Conservation (phyloP, 2,113 vertebrate genomes). For the Rhegmatorhina hoffmannsi region DNA sequence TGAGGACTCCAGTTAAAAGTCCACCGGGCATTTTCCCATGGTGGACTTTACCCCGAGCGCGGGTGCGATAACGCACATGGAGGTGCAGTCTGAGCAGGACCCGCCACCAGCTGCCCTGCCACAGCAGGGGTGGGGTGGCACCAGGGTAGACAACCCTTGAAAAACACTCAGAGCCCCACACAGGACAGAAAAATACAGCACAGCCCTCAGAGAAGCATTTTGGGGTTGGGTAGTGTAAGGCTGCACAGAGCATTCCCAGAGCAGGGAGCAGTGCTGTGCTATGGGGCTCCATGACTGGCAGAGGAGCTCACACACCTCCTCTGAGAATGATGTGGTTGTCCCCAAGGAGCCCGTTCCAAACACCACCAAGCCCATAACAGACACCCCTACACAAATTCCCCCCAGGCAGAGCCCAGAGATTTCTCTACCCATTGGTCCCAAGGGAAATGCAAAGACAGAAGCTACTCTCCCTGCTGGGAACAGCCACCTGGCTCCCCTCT, state of each 20-base stretch:
- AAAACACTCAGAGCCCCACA: not conserved
- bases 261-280: fast-evolving
- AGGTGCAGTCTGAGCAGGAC: not conserved
- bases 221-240: fast-evolving
- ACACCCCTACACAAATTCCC: not conserved
- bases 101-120: not conserved
- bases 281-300: fast-evolving
- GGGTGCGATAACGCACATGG: not conserved
- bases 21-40: conserved; percentile 34
- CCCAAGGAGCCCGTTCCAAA: not conserved
- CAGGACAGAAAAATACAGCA: not conserved
- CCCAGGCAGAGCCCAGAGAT: not conserved
- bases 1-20: conserved; percentile 47
- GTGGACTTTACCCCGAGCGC: conserved; percentile 22
- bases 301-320: not conserved
- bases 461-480: not conserved
- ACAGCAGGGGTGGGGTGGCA: not conserved
- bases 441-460: not conserved
- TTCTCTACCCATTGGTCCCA: not conserved
- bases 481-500: not conserved
- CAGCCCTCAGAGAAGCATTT: not conserved
- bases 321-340: fast-evolving
- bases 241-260: fast-evolving
- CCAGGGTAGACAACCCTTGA: not conserved
- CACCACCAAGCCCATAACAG: not conserved